phyloP scores from a whole-genome alignment of 2,888 invertebrate genomes.

The Himalopsyche tibetana region DNA sequence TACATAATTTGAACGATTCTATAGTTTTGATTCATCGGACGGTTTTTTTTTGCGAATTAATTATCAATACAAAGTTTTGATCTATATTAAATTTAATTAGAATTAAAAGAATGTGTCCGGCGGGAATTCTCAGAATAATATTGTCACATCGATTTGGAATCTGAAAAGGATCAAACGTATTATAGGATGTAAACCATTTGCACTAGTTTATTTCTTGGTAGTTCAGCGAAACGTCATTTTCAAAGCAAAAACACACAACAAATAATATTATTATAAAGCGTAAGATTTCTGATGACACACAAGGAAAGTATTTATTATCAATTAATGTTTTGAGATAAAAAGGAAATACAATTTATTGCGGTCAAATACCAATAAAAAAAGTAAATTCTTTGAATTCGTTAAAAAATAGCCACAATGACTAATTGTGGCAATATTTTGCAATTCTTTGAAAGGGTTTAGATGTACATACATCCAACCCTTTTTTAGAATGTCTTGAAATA shows the following conservation, averaged over 20 bases:
- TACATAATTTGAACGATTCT: no score
- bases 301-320: constrained; percentile 10
- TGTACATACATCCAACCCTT: no score
- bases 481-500: no score
- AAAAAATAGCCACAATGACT: background rate
- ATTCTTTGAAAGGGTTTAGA: no score
- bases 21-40: no score
- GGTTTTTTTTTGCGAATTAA: no score
- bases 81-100: no score
- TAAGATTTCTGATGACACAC: background rate
- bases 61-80: no score
- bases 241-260: background rate
- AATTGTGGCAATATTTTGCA: no score
- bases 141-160: background rate
- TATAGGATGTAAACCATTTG: background rate
- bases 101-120: no score
- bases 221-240: background rate
- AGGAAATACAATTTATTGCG: background rate
- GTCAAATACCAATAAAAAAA: background rate
- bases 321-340: background rate
- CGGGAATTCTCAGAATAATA: background rate
- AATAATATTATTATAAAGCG: background rate
- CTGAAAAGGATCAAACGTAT: background rate
- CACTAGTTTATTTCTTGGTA: constrained; percentile 18
- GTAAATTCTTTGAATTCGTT: background rate